Conservation (phyloP, 2,888 invertebrate genomes). For the Gibbula magus region DNA sequence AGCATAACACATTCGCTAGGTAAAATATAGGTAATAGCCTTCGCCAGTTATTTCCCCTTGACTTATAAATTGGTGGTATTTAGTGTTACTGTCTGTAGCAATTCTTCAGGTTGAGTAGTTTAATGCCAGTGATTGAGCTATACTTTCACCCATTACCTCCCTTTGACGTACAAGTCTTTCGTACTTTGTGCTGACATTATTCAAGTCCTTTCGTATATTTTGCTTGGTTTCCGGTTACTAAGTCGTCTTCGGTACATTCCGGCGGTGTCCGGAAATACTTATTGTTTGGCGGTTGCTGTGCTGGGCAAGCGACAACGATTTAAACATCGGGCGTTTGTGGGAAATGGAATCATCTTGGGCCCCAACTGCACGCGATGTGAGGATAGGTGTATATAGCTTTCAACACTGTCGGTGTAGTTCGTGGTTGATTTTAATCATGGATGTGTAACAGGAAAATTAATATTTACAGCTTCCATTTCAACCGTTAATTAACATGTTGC, state of each 20-base stretch:
- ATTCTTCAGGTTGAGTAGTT: neutral
- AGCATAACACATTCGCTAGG: constrained; percentile 9
- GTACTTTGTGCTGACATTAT: neutral
- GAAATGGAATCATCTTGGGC: neutral
- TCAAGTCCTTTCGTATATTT: neutral
- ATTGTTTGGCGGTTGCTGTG: neutral
- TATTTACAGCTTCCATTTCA: neutral
- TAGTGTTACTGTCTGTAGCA: no score
- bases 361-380: neutral
- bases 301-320: neutral
- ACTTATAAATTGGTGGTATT: neutral
- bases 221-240: constrained; percentile 7
- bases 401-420: neutral
- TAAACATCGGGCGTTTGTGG: neutral
- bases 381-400: neutral
- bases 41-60: neutral
- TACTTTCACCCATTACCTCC: neutral
- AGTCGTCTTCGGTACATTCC: neutral
- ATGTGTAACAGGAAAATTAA: neutral
- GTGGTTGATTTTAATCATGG: neutral
- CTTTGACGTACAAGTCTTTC: neutral
- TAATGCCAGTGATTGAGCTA: no score
- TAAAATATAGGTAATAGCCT: neutral
- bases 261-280: neutral
- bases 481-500: constrained; percentile 8